Conservation (phyloP, 2,797 vertebrate genomes). For the Acanthornis magna region DNA sequence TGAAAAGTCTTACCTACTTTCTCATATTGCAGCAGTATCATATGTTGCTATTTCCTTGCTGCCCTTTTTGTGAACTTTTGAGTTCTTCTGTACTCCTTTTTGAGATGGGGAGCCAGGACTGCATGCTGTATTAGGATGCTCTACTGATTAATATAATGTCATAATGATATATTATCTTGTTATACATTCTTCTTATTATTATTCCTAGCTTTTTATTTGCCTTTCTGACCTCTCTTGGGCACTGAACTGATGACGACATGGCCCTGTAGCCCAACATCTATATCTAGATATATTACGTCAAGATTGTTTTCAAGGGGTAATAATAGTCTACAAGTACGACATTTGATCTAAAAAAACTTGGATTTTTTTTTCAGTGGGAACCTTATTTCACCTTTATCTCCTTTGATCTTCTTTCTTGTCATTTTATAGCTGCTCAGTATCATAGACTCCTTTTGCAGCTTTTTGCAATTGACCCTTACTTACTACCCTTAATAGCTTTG, state of each 20-base stretch:
- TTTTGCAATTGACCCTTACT: slow-evolving; percentile 4
- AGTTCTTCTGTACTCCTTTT: neutral
- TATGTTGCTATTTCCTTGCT: neutral
- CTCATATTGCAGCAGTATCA: neutral
- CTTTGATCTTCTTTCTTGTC: neutral
- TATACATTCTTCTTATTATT: neutral
- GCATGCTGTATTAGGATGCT: neutral
- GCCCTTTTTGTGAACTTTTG: neutral
- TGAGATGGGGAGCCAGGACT: neutral
- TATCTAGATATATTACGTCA: neutral
- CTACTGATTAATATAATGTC: neutral
- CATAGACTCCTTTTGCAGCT: neutral
- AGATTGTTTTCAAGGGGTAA: neutral
- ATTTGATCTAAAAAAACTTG: neutral
- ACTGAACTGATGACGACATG: neutral
- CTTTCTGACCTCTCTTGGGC: neutral
- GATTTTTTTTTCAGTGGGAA: neutral
- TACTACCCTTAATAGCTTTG: neutral
- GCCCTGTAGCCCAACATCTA: neutral
- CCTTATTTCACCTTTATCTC: neutral
- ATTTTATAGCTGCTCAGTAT: neutral
- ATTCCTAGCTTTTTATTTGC: neutral
- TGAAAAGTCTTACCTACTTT: neutral
- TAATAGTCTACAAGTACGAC: neutral
- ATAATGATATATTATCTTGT: neutral